Evolutionary conservation across 2,113 vertebrate species (phyloP), one percentile per base, ranked within the genome.

Genomic region (Argyrosomus japonicus): DNA sequence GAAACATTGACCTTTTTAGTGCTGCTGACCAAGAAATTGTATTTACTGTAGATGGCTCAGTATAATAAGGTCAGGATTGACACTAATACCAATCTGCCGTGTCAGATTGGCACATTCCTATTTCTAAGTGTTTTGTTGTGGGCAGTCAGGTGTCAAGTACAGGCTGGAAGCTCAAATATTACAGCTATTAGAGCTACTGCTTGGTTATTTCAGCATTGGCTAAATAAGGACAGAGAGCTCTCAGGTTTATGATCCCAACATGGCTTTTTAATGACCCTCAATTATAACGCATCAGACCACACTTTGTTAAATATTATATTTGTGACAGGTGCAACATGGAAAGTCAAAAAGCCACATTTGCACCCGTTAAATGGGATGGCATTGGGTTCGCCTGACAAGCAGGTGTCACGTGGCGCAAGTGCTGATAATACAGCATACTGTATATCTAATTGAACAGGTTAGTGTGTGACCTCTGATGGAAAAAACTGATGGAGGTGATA

Each of bases 381-480:
- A 27, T 69, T 57, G 47, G 5, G 7, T 27, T 60, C 29, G 65
- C 17, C 5, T 61, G 50, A 60, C 13, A 48, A 43, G 40, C 14
- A 27, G 56, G 56, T 57, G 56, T 27, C 56, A 58, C 2, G 25
- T 64, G 62, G 7, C 45, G 17, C 21, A 45, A 50, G 7, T 25
- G 43, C 57, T 68, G 73, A 82, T 83, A 81, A 60, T 23, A 18
- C 3, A 27, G 14, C n/a, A 6, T 19, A n/a, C n/a, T n/a, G n/a
- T n/a, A 17, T 11, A 54, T 29, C 23, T 21, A 47, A 58, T 76
- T 68, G 17, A 64, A 25, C 17, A 75, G 68, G 63, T 85, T 45
- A 67, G 50, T 54, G 13, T 57, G 51, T 86, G 51, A 88, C 79
- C 73, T 89, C 87, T 87, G 84, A 32, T 32, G 32, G 32, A 81